phyloP scores from a whole-genome alignment of 1,140 invertebrate genomes.

The Dendrolimus kikuchii region DNA sequence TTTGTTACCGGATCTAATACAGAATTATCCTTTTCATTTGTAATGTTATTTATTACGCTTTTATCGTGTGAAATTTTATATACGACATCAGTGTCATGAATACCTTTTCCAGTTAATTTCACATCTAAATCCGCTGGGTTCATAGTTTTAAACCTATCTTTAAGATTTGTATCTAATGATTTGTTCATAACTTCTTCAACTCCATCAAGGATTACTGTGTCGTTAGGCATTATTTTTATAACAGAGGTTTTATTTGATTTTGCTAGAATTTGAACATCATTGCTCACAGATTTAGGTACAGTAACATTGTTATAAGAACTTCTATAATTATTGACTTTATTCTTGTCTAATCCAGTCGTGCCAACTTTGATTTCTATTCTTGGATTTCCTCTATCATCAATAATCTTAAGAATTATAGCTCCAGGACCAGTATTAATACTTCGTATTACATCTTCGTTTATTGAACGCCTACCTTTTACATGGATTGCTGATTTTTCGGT shows the following conservation, averaged over 20 bases:
- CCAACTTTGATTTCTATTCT: constrained; percentile 27
- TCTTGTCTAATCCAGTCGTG: constrained; percentile 1
- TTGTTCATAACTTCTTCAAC: not conserved
- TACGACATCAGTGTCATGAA: no score
- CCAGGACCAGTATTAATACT: constrained; percentile 3
- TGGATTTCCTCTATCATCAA: constrained; percentile 15
- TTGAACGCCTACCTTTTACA: constrained; percentile 25
- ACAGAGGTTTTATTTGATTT: not conserved
- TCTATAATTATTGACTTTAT: not conserved
- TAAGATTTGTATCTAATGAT: not conserved
- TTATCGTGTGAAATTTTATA: not conserved
- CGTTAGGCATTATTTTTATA: constrained; percentile 5
- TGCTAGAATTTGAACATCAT: no score
- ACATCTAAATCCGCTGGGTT: not conserved
- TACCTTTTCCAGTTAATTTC: no score
- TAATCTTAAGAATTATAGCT: constrained; percentile 26
- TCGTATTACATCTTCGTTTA: constrained; percentile 9
- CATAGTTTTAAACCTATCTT: not conserved
- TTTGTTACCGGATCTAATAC: not conserved
- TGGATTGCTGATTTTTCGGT: not conserved
- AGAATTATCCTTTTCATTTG: no score
- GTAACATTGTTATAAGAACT: no score
- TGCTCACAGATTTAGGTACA: no score
- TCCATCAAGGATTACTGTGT: constrained; percentile 5
- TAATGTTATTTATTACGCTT: not conserved